phyloP scores from a whole-genome alignment of 1,140 invertebrate species.

The Asbolus verrucosus region DNA sequence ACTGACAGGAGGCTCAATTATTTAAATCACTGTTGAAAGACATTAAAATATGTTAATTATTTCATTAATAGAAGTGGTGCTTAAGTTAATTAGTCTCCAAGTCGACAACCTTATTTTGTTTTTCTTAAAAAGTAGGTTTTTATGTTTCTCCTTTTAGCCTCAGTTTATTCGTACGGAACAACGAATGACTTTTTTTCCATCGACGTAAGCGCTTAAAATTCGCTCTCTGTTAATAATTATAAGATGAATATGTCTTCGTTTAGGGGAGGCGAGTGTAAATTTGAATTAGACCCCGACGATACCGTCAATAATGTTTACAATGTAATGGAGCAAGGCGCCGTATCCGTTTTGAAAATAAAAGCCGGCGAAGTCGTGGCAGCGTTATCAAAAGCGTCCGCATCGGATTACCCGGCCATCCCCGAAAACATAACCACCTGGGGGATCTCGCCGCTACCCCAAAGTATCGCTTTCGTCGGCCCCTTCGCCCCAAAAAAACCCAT shows the following conservation, averaged over 20 bases:
- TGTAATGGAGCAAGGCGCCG: neutral
- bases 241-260: constrained; percentile 21
- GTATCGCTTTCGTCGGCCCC: constrained; percentile 14
- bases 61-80: no score
- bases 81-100: no score
- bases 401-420: constrained; percentile 35
- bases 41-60: no score
- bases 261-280: neutral
- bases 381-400: constrained; percentile 21
- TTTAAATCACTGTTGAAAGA: no score
- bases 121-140: no score
- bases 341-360: constrained; percentile 21
- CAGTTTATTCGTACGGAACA: no score
- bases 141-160: no score
- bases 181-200: no score
- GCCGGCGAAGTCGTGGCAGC: neutral
- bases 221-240: neutral
- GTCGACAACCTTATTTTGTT: no score
- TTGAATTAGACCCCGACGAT: constrained; percentile 13
- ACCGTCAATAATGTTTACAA: constrained; percentile 7
- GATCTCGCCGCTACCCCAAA: neutral
- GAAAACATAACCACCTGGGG: constrained; percentile 35
- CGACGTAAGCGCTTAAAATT: neutral
- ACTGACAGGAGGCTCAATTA: no score
- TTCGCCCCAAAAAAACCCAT: neutral